Percentiles rank a stretch among this genome's conserved stretches.
Evolutionary conservation across 1,140 invertebrate genomes (phyloP).

Genomic region (Hydropsyche tenuis): DNA sequence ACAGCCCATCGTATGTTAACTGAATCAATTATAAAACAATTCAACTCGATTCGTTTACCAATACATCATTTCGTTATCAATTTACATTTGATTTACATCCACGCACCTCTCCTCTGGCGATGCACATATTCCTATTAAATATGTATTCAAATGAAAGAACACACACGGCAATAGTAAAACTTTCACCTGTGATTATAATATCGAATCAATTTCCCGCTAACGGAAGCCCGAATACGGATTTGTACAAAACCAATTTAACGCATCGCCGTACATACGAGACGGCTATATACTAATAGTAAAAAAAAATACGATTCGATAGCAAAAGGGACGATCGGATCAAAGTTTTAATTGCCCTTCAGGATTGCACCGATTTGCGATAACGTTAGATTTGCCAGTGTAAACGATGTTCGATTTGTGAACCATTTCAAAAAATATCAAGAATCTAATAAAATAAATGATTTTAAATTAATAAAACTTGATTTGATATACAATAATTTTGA

Average conservation of each 20-base stretch:
- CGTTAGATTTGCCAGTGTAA: too few relatives aligned
- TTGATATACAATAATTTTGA: too few relatives aligned
- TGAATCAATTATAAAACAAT: constrained; percentile 17
- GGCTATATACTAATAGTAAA: not conserved
- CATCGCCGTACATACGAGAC: not conserved
- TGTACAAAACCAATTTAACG: constrained; percentile 24
- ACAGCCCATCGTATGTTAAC: not conserved
- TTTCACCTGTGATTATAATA: constrained; percentile 16
- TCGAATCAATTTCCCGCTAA: constrained; percentile 14
- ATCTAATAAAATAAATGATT: too few relatives aligned
- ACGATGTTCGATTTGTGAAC: too few relatives aligned
- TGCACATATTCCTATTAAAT: too few relatives aligned
- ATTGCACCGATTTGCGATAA: too few relatives aligned
- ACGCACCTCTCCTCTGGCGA: too few relatives aligned
- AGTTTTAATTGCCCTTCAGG: constrained; percentile 4
- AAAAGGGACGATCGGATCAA: not conserved
- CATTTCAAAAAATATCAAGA: too few relatives aligned
- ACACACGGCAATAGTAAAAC: not conserved
- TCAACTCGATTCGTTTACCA: constrained; percentile 8
- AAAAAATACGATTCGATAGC: not conserved
- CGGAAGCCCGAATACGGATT: not conserved
- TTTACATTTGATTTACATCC: constrained; percentile 10
- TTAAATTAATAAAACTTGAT: too few relatives aligned
- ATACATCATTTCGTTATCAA: not conserved
- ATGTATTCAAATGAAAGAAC: not conserved